These are phyloP conservation scores for Remorina albescens DNA, from an alignment of 2,797 vertebrate genomes.

Conservation along the genomic window DNA sequence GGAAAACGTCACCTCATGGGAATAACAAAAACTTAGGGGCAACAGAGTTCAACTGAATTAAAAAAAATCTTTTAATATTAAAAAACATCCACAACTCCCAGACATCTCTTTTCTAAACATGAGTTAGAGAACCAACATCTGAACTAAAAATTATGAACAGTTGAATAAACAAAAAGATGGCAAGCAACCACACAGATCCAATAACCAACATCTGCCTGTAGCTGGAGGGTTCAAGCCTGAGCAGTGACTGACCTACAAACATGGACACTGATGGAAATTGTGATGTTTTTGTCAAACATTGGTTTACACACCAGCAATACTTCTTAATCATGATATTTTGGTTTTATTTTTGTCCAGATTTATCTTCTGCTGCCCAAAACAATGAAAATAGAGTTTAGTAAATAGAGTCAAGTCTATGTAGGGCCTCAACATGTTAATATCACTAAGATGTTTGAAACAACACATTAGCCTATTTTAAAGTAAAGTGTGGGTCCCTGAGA, in stretches of 20 bases:
- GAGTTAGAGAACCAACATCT: slow-evolving; percentile 27
- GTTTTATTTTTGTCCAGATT: neutral
- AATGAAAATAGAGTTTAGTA: neutral
- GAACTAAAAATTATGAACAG: neutral
- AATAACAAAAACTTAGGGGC: slow-evolving; percentile 73
- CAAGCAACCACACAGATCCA: neutral
- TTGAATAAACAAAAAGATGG: neutral
- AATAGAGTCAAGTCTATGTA: neutral
- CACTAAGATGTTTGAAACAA: slow-evolving; percentile 7
- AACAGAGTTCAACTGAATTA: slow-evolving; percentile 37
- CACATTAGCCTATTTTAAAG: neutral
- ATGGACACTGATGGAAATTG: neutral
- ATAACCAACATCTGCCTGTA: slow-evolving; percentile 20
- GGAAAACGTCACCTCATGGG: slow-evolving; percentile 88
- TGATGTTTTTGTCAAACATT: neutral
- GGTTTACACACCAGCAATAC: neutral
- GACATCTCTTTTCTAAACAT: slow-evolving; percentile 1
- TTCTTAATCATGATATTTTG: neutral
- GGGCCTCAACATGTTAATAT: neutral
- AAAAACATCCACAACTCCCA: slow-evolving; percentile 61
- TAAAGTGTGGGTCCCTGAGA: slow-evolving; percentile 56
- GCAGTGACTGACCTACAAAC: slow-evolving; percentile 1
- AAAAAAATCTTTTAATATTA: slow-evolving; percentile 57
- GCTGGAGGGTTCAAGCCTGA: neutral
- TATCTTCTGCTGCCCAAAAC: neutral